These are phyloP conservation scores for Sarcophaga peregrina DNA, from an alignment of 1,140 invertebrate genomes.

Conservation along the genomic window DNA sequence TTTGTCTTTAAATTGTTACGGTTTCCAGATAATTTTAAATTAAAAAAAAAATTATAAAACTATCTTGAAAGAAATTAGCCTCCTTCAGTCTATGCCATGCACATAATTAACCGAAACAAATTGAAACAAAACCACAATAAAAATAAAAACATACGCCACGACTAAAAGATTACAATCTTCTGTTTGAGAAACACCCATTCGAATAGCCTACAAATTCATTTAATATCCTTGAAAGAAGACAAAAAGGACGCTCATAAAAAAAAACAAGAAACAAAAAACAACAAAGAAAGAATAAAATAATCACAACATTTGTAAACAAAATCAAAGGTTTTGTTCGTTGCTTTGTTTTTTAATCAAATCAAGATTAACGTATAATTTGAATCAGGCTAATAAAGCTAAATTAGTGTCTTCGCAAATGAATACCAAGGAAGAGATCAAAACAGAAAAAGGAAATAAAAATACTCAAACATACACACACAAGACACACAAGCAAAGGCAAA, in stretches of 20 bases:
- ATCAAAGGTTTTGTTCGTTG: neutral
- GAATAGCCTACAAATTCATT: neutral
- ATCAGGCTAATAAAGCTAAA: constrained; percentile 3
- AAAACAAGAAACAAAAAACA: neutral
- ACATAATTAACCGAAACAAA: no score
- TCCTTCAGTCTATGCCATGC: no score
- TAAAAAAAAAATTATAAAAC: no score
- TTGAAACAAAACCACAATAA: no score
- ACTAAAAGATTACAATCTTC: neutral
- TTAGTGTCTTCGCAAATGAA: neutral
- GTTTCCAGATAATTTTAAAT: no score
- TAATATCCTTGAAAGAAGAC: constrained; percentile 3
- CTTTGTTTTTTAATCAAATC: neutral
- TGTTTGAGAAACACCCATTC: neutral
- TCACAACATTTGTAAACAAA: constrained; percentile 4
- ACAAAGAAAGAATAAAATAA: neutral
- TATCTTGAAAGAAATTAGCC: no score
- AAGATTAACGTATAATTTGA: neutral
- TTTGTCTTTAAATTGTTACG: no score
- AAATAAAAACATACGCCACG: no score
- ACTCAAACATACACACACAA: neutral
- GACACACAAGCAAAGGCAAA: neutral
- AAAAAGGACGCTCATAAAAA: neutral
- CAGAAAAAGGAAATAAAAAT: no score
- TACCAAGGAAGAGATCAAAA: no score